Base-by-base conservation (phyloP, 2,888 invertebrate species). In the Diaprepes abbreviatus region DNA sequence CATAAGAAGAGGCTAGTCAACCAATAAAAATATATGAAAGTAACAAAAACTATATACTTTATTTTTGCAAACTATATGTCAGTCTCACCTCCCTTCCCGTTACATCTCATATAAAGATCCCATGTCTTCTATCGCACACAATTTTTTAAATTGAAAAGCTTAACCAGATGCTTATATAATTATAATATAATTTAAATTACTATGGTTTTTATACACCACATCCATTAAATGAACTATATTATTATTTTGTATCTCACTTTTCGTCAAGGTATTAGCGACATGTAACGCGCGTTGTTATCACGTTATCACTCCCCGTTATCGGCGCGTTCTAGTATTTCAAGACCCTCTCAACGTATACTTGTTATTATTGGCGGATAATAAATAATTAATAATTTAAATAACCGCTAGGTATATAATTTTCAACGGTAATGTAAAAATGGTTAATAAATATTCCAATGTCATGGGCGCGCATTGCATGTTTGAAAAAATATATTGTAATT, bases 321-420 rank as follows among this genome's bases (percentile, higher is more conserved):
- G 19, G 43, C 33, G 43, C 33, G 24, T 24, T 24, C 24, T 3
- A 24, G 24, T 45, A 59, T 45, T 14, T 33, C 31, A 16, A 43
- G 31, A 40, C 36, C 16, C 28, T 52, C 31, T 48, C 24, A 24
- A 48, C 57, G 24, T 12, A 24, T 3, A 58, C 28, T 28, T 58
- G 43, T 59, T 45, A 28, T 59, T 59, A 43, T 59, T 59, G 43
- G 33, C 35, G 19, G n/a, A 59, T 16, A 50, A 50, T 43, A 45
- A 59, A 33, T 59, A 43, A 59, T 59, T 28, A 59, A 17, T 59
- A 43, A 33, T 43, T 59, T 59, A 59, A 59, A 59, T 59, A 59
- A 59, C 59, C 59, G 59, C 43, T 59, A 59, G 43, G 59, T 43
- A 59, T 45, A 43, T 59, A 33, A 31, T 28, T 59, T 31, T 16